Percentiles rank a stretch among this genome's conserved stretches.
These are phyloP conservation scores for Acanthisitta chloris DNA, from an alignment of 2,113 vertebrate genomes.

Conservation along the genomic window DNA sequence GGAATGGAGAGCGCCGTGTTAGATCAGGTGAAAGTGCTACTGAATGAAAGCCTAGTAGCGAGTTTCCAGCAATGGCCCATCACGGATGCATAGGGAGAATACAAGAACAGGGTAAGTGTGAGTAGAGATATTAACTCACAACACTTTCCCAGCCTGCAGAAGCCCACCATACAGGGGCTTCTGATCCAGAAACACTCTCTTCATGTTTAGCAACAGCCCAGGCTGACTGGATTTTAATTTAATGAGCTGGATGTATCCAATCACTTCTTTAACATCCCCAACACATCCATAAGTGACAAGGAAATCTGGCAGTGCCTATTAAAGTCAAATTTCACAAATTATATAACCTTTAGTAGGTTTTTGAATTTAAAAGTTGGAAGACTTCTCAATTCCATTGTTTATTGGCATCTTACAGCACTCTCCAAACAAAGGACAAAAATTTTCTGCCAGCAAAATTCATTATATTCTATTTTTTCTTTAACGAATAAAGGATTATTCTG, in stretches of 20 bases:
- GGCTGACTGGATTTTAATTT: not conserved
- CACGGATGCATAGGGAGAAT: accelerated
- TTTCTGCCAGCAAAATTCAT: not conserved
- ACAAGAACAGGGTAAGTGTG: not conserved
- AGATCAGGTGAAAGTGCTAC: not conserved
- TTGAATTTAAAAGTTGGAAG: not conserved
- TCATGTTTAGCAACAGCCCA: not conserved
- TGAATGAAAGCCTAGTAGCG: not conserved
- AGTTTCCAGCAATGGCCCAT: not conserved
- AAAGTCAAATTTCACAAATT: not conserved
- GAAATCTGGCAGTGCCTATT: not conserved
- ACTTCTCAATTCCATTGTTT: not conserved
- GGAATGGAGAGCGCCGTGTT: accelerated
- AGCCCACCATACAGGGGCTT: not conserved
- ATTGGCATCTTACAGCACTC: not conserved
- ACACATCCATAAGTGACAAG: not conserved
- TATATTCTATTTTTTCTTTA: not conserved
- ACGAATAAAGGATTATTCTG: not conserved
- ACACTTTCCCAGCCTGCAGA: not conserved
- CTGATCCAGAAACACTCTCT: not conserved
- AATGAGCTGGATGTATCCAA: not conserved
- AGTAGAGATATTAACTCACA: not conserved
- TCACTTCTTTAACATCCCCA: not conserved
- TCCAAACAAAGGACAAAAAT: not conserved
- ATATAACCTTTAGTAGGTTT: not conserved